Conservation (phyloP, 2,113 vertebrate genomes). For the Macaca mulatta region DNA sequence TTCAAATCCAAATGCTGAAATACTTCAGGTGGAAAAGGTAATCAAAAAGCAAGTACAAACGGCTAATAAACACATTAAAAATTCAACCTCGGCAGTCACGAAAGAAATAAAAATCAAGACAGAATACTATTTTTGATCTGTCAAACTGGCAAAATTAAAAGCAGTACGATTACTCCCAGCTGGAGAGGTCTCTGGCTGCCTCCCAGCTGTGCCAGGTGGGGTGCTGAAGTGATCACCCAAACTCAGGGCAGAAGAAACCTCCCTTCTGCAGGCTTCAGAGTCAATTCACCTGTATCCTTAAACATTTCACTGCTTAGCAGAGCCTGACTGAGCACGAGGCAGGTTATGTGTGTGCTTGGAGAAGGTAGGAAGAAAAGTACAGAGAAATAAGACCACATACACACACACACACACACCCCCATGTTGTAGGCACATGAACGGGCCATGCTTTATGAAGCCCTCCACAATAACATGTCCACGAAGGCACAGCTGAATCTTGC, state of each 20-base stretch:
- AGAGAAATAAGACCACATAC: neutral
- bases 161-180: neutral
- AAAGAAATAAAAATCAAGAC: conserved; percentile 29
- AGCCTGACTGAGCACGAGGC: neutral
- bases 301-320: neutral
- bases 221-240: neutral
- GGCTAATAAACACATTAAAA: neutral
- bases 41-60: neutral
- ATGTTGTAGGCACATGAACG: neutral
- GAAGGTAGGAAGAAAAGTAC: neutral
- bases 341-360: no score
- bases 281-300: neutral
- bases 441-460: neutral
- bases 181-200: neutral
- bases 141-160: neutral
- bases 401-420: no score
- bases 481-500: neutral
- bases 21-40: neutral
- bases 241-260: neutral
- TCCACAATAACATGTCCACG: neutral
- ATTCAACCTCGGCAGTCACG: neutral
- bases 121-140: neutral
- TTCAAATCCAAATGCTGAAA: neutral
- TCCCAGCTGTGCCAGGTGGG: neutral
- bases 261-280: neutral